Evolutionary conservation across 2,797 vertebrate species (phyloP), one percentile per base, ranked within the genome.

Genomic region (Bryconaethiops microstoma): DNA sequence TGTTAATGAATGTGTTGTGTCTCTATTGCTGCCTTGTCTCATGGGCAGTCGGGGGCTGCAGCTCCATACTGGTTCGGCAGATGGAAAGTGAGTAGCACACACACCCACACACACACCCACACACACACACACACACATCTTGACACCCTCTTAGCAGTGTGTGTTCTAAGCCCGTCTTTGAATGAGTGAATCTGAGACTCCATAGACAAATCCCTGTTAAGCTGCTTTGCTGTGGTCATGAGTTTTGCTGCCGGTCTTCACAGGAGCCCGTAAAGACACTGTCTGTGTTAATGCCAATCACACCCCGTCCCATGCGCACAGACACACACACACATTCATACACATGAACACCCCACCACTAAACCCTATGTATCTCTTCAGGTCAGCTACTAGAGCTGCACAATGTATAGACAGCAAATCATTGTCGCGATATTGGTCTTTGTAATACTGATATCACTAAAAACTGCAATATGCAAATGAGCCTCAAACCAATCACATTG

Each of bases 151-250:
- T 55, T 76, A 23, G 64, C 50, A 19, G 16, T n/a, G 21, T 55
- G 70, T 63, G 77, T 45, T 59, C 75, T n/a, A 65, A 64, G 25
- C 14, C 55, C 21, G 54, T 75, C 23, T 35, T 23, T 3, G 40
- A 83, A 54, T 81, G 59, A 80, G 83, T 70, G 86, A 88, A 87
- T 74, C 83, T 87, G 83, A 89, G 86, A 87, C 86, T 67, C 67
- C 74, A 81, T 65, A 77, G 81, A 86, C 86, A 92, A 92, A 92
- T 91, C 91, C 88, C 80, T 3, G 40, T 74, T 92, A 92, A 93
- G 91, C 90, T 86, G 89, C 91, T 93, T 93, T 91, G 78, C 84
- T 85, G 68, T 60, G 86, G 80, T 82, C 86, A 89, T 87, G 74
- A 88, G 84, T 89, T 89, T 71, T 88, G 50, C 69, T 71, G 23